phyloP scores from a whole-genome alignment of 2,797 vertebrate genomes.

The Petrocephalus schoutedeni region DNA sequence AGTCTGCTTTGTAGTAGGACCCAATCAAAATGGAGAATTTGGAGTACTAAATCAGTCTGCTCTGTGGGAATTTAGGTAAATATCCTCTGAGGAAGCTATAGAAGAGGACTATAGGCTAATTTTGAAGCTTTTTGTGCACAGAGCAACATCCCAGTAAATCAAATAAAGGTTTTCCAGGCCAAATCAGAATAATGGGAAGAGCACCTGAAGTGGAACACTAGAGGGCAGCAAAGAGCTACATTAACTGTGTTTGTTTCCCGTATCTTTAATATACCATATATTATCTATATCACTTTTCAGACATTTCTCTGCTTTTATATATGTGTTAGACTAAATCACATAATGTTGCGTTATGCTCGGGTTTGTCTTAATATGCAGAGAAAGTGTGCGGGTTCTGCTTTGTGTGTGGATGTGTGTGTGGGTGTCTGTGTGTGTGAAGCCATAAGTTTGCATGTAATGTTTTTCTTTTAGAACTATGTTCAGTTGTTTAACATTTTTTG shows the following conservation, averaged over 20 bases:
- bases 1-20: neutral
- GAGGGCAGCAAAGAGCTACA: constrained; percentile 17
- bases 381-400: neutral
- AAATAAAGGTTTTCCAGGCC: neutral
- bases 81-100: neutral
- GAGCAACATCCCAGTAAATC: neutral
- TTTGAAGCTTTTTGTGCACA: constrained; percentile 3
- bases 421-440: neutral
- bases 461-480: constrained; percentile 1
- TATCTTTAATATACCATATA: neutral
- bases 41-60: neutral
- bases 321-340: constrained; percentile 12
- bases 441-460: neutral
- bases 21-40: constrained; percentile 5
- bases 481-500: neutral
- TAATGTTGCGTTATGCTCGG: neutral
- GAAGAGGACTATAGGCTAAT: neutral
- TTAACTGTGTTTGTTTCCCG: neutral
- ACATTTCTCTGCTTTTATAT: constrained; percentile 9
- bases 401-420: neutral
- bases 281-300: neutral
- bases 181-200: neutral
- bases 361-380: neutral
- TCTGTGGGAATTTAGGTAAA: neutral
- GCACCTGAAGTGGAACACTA: neutral